Base-by-base conservation (phyloP, 2,113 vertebrate species). In the Ursus arctos region DNA sequence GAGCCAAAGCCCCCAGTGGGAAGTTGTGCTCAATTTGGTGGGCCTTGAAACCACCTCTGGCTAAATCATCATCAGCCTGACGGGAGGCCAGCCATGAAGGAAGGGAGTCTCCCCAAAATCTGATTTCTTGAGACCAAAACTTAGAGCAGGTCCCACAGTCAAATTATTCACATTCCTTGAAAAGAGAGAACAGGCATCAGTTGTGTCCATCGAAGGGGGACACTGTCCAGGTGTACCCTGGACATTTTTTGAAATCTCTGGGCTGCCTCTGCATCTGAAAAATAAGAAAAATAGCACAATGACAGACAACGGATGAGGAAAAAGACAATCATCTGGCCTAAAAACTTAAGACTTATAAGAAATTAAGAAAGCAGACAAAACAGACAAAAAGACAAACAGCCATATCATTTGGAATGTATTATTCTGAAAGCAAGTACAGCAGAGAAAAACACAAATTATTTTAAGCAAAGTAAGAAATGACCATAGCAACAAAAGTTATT, bases 211-310 rank as follows among this genome's bases (percentile, higher is more conserved):
- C 96, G 94, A 92, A 98, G 96, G 92, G 81, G 98, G 94, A 98
- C 96, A 98, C 95, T 98, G 96, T 93, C 97, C 91, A 97, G 93
- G 94, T 95, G 94, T 93, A 96, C 95, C 88, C 98, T 98, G 98
- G 91, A 97, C 55, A 98, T 96, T 85, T 96, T 98, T 98, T 97
- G 97, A 98, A 97, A 98, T 97, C 97, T 98, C 97, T 97, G 98
- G 96, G 96, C 85, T 98, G 98, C 94, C 97, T 98, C 98, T 98
- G 97, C 98, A 98, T 98, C 98, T 98, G 98, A 97, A 98, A 98
- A 98, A 98, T 96, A 97, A 98, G 95, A 98, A 98, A 98, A 97
- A 98, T 61, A 98, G 96, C 96, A 98, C 96, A 97, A 95, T 98
- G 94, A 98, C 98, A 98, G 98, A 98, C 95, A 98, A 97, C 67